These are phyloP conservation scores for Mus minutoides DNA, from an alignment of 2,797 vertebrate species.

Conservation along the genomic window DNA sequence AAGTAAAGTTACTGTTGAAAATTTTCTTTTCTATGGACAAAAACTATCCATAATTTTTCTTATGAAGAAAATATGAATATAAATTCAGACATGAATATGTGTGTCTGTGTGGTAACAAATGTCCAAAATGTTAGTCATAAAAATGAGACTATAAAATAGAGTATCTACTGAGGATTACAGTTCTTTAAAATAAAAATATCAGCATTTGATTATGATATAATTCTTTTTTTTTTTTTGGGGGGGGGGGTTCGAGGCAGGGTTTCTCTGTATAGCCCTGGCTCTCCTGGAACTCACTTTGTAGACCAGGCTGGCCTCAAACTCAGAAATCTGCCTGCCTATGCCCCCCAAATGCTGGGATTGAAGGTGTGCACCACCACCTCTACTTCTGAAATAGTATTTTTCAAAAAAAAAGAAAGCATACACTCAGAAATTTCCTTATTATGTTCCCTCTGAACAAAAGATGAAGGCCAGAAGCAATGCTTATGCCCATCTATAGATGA, in stretches of 20 bases:
- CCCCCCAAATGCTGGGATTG: too few species aligned
- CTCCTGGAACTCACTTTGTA: too few species aligned
- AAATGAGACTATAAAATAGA: neutral
- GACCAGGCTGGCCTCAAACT: too few species aligned
- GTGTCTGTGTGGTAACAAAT: neutral
- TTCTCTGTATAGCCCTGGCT: too few species aligned
- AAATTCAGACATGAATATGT: neutral
- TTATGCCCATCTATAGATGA: too few species aligned
- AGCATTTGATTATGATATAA: neutral
- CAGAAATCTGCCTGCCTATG: too few species aligned
- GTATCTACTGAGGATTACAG: neutral
- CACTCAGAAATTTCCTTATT: neutral
- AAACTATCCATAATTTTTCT: neutral
- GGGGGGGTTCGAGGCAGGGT: too few species aligned
- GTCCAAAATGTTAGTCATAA: neutral
- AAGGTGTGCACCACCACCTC: too few species aligned
- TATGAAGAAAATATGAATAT: neutral
- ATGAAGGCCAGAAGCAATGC: neutral
- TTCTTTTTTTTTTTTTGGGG: too few species aligned
- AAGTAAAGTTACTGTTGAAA: neutral
- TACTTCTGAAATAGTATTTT: neutral
- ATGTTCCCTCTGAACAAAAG: neutral
- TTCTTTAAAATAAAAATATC: neutral
- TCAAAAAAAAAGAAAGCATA: neutral
- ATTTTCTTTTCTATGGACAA: neutral